Percentiles rank a stretch among this genome's conserved stretches.
These are phyloP conservation scores for Mya arenaria DNA, from an alignment of 1,140 invertebrate genomes.

Conservation along the genomic window DNA sequence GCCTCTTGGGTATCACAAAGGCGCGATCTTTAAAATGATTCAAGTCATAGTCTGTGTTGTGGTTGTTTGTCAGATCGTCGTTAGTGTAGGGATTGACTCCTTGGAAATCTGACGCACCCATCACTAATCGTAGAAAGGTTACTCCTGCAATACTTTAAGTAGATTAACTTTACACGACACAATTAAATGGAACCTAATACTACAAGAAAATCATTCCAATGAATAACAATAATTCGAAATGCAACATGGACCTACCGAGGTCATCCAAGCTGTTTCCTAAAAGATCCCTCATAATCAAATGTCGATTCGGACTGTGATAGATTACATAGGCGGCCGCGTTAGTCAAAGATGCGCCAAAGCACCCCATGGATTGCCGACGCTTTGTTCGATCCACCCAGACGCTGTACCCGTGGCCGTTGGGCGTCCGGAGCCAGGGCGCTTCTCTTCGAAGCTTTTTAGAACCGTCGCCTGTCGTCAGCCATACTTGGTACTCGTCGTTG, in stretches of 20 bases:
- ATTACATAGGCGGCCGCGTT: constrained; percentile 62
- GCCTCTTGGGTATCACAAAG: constrained; percentile 64
- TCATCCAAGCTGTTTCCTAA: constrained; percentile 47
- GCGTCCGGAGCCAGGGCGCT: neutral
- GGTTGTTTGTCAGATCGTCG: constrained; percentile 33
- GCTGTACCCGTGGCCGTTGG: neutral
- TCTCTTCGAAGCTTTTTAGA: constrained; percentile 33
- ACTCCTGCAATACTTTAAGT: constrained; percentile 35
- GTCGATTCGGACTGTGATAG: constrained; percentile 54
- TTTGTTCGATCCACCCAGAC: constrained; percentile 50
- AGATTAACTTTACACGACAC: neutral
- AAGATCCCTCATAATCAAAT: constrained; percentile 54
- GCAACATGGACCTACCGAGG: constrained; percentile 6
- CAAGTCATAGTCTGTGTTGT: constrained; percentile 53
- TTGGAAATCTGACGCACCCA: constrained; percentile 61
- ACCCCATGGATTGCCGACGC: constrained; percentile 54
- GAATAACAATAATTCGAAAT: neutral
- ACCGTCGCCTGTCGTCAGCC: constrained; percentile 56
- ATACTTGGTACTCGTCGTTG: constrained; percentile 34
- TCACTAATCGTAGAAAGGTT: constrained; percentile 55
- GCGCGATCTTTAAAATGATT: constrained; percentile 60
- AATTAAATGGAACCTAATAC: neutral
- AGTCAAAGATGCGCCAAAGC: constrained; percentile 61
- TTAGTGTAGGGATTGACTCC: constrained; percentile 60
- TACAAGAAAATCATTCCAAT: neutral